A percentile compares a stretch with the other conserved stretches of the same genome.
Conservation (phyloP, 92 coral and sea anemone genomes). For the Umimayanthus chanpuru region DNA sequence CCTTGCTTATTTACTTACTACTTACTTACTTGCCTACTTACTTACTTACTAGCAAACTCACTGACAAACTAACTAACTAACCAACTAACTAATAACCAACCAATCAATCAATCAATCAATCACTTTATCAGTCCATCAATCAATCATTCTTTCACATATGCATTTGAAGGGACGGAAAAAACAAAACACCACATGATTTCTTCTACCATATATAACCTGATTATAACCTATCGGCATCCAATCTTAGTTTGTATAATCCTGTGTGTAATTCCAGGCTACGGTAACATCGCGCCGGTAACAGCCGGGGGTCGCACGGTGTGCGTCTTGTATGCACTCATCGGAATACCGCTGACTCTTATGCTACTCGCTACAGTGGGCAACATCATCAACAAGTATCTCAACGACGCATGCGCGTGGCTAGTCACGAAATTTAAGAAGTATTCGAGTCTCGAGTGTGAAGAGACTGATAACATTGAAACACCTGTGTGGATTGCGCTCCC, state of each 20-base stretch:
- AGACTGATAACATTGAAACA: slow-evolving; percentile 78
- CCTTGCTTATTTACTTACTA: too few species aligned
- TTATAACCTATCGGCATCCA: not conserved
- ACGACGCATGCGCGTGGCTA: slow-evolving; percentile 83
- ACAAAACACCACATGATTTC: not conserved
- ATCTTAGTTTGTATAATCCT: not conserved
- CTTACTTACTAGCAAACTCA: too few species aligned
- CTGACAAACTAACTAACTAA: too few species aligned
- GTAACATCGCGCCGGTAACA: slow-evolving; percentile 86
- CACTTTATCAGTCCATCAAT: not conserved
- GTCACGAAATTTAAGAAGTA: slow-evolving; percentile 65
- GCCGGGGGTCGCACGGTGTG: slow-evolving; percentile 85
- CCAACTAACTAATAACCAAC: not conserved
- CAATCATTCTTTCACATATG: not conserved
- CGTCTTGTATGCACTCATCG: slow-evolving; percentile 80
- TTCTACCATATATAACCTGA: too few species aligned
- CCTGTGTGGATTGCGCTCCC: slow-evolving; percentile 91
- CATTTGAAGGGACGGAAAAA: not conserved
- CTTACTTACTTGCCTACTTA: too few species aligned
- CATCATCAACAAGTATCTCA: slow-evolving; percentile 75
- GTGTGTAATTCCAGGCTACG: slow-evolving; percentile 66
- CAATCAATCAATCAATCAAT: not conserved
- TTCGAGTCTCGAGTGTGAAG: slow-evolving; percentile 78
- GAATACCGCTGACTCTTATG: slow-evolving; percentile 96
- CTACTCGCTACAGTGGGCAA: slow-evolving; percentile 86